Evolutionary conservation across 2,888 invertebrate species (phyloP), one percentile per base, ranked within the genome.

Genomic region (Coleophora flavipennella): DNA sequence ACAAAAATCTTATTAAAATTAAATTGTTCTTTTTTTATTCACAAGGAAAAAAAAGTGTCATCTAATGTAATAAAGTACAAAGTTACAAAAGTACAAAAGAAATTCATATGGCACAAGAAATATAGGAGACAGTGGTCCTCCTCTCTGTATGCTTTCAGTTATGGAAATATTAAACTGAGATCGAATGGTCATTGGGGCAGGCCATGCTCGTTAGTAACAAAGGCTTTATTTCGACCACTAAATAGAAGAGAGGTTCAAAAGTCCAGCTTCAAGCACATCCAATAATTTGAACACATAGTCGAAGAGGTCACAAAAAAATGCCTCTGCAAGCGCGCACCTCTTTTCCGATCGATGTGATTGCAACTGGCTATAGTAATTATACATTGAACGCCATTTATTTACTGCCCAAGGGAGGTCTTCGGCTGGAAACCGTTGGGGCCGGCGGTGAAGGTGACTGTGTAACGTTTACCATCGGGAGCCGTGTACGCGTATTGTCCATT

Each of bases 381-480:
- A 20, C 3, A 20, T 20, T 20, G 6, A 4, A 20, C 20, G 20
- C 6, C 20, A 20, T 20, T 6, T 20, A 3, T 13, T 33, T 33
- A 13, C 49, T 86, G 86, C 53, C 85, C 75, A 48, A 87, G 70
- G 42, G 81, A 80, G 32, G 86, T 86, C 48, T 84, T 79, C 38
- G 86, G 86, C 53, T 85, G 86, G 85, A 86, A 89, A 31, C 89
- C 89, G 54, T 88, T 87, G 57, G 89, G 88, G 43, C 89, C 88
- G 12, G 88, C 88, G 31, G 87, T 78, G 72, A 89, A 89, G 47
- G 83, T 87, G 46, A 89, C 87, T 2, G 87, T 87, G 67, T 90
- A 90, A 41, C 86, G 86, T 48, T 88, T 87, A 48, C 90, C 90
- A 50, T 91, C 90, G 13, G 87, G 86, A 3, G 88, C 90, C n/a